Evolutionary conservation across 2,113 vertebrate genomes (phyloP).

Genomic region (Tragulus kanchil): DNA sequence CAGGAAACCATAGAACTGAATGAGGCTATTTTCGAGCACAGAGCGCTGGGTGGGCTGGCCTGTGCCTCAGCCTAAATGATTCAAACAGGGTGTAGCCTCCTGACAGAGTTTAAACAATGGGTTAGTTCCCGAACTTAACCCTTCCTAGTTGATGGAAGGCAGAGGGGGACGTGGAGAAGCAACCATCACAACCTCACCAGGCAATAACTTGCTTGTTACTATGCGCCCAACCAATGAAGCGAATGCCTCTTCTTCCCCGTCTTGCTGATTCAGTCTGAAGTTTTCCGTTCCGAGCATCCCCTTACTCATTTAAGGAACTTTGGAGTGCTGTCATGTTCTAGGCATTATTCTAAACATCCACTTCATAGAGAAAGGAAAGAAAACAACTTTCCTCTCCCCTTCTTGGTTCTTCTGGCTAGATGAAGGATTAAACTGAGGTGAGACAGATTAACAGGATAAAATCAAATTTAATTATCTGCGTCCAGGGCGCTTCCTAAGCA

Average conservation of each 20-base stretch:
- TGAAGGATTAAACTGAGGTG: background rate
- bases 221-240: accelerated
- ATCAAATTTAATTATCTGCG: background rate
- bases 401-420: background rate
- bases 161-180: background rate
- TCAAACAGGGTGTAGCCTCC: slow-evolving; percentile 55
- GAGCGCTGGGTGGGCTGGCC: background rate
- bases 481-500: background rate
- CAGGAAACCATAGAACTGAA: background rate
- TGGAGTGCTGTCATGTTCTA: background rate
- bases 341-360: background rate
- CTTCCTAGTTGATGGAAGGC: background rate
- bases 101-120: slow-evolving; percentile 54
- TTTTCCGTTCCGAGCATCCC: background rate
- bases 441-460: background rate
- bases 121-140: background rate
- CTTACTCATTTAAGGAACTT: background rate
- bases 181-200: background rate
- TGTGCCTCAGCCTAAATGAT: slow-evolving; percentile 75
- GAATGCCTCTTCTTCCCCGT: background rate
- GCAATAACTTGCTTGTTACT: background rate
- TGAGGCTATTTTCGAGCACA: background rate
- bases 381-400: background rate
- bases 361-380: background rate
- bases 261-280: background rate